Conservation (phyloP, 2,113 vertebrate species). For the Carettochelys insculpta region DNA sequence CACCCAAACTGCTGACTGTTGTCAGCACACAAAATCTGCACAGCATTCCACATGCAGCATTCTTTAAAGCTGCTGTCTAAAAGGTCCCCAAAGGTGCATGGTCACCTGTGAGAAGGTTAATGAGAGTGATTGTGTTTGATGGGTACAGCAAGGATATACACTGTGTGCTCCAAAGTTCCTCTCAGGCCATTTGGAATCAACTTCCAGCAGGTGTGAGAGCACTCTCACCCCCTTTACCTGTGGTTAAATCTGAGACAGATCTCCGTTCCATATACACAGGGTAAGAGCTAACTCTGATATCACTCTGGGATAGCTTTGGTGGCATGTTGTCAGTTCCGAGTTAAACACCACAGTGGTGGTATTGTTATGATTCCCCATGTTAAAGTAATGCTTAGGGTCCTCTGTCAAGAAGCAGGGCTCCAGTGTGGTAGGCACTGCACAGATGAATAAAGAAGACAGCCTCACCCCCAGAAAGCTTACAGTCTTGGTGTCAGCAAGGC, state of each 20-base stretch:
- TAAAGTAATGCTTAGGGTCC: background rate
- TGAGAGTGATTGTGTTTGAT: background rate
- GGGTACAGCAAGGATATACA: background rate
- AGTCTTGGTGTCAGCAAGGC: background rate
- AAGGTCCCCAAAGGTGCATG: background rate
- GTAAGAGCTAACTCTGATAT: background rate
- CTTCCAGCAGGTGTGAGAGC: no score
- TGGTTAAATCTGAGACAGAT: background rate
- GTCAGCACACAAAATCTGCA: background rate
- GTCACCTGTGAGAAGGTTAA: background rate
- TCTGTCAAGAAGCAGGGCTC: background rate
- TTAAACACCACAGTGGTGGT: background rate
- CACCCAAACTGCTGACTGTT: background rate
- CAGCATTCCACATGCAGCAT: background rate
- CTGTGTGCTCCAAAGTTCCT: background rate
- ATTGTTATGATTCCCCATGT: background rate
- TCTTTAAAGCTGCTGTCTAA: background rate
- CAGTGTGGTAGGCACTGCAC: rapidly evolving
- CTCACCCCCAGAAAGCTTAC: background rate
- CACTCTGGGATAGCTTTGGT: background rate
- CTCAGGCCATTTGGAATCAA: background rate
- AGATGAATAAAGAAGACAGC: background rate
- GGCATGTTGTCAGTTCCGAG: background rate
- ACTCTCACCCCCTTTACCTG: background rate
- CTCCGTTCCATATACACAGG: no score